Evolutionary conservation across 2,113 vertebrate species (phyloP), one percentile per base, ranked within the genome.

Genomic region (Cygnus buccinator): DNA sequence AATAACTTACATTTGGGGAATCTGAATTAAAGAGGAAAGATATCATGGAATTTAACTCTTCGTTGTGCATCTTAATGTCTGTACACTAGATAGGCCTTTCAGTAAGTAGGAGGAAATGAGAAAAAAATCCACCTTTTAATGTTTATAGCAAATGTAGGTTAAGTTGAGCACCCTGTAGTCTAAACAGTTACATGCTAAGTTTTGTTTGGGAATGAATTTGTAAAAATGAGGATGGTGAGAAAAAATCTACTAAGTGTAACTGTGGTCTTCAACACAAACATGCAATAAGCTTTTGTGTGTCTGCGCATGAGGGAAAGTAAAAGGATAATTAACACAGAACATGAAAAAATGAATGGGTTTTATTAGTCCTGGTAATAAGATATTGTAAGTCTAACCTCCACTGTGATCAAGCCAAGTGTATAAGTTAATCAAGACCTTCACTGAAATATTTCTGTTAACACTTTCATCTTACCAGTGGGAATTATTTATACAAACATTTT

Each of bases 401-500:
- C 62, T 29, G 17, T 68, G 84, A 93, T 90, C 81, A 95, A 93
- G 81, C 82, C 73, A 83, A 97, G 91, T 72, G 55, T 73, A 1
- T 72, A 87, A 86, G 89, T 97, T 94, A 94, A 95, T 91, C 85
- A 83, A 87, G 95, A 91, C 90, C 80, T 93, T 96, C 85, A 93
- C 95, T 97, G 18, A 94, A 94, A 92, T 79, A 67, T 83, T 94
- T 94, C 93, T 97, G 85, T 95, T 97, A 95, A 93, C 97, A 95
- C 93, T 95, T 94, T 90, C 88, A 85, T 94, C 85, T 96, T 92
- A 79, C 90, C 82, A 94, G 5, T 19, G 80, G 74, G 92, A 95
- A 95, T 97, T 96, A 95, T 96, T 98, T 93, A 95, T 92, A 94
- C 95, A 96, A 88, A 84, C 20, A 35, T 85, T 95, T 90, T 95